phyloP scores from a whole-genome alignment of 2,113 vertebrate species.

The Haplochromis vanheusdeni region DNA sequence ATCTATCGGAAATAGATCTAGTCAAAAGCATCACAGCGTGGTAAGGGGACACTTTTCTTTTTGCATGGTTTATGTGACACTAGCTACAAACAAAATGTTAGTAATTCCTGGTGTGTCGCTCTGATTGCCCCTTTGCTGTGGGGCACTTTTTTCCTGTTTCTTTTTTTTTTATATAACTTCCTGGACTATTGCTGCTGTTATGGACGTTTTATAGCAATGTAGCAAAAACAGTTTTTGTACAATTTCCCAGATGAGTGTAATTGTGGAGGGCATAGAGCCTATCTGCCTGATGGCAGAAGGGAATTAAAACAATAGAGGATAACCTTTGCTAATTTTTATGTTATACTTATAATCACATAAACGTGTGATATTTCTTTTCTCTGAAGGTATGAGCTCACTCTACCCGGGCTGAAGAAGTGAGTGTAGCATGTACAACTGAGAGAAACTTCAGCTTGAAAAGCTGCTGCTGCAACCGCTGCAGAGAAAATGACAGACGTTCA shows the following conservation, averaged over 20 bases:
- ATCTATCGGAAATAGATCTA: slow-evolving; percentile 82
- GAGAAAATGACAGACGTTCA: rapidly evolving
- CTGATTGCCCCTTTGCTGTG: background rate
- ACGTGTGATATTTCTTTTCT: background rate
- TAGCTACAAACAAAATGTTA: background rate
- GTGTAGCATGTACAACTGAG: background rate
- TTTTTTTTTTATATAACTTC: background rate
- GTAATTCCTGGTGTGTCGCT: background rate
- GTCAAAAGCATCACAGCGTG: slow-evolving; percentile 79
- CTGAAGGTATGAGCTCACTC: slow-evolving; percentile 65
- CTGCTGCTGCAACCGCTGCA: background rate
- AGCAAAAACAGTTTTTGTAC: background rate
- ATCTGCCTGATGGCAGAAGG: background rate
- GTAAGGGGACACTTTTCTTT: slow-evolving; percentile 57
- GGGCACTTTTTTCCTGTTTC: background rate
- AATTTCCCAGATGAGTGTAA: background rate
- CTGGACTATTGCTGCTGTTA: background rate
- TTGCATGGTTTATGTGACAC: background rate
- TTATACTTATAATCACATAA: background rate
- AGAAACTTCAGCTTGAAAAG: background rate
- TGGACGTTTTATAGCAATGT: background rate
- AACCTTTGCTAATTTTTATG: background rate
- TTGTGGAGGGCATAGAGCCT: rapidly evolving
- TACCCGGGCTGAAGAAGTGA: slow-evolving; percentile 64
- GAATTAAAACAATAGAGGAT: background rate